Evolutionary conservation across 2,797 vertebrate species (phyloP).

Genomic region (Gymnoscopelus braueri): DNA sequence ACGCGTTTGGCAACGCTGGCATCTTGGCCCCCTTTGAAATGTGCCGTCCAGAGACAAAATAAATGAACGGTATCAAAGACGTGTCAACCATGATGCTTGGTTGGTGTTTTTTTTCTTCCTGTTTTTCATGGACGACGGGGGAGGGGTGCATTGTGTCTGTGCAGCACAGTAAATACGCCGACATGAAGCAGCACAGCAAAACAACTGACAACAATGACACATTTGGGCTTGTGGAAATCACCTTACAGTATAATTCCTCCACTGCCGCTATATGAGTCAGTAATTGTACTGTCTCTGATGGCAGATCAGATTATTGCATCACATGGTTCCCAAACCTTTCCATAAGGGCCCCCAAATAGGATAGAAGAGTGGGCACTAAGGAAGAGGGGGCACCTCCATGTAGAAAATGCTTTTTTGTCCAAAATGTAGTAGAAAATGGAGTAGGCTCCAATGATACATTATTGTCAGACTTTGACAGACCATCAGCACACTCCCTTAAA

Average conservation of each 20-base stretch:
- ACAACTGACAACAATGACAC: conserved; percentile 50
- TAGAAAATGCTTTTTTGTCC: no score
- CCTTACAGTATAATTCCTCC: conserved; percentile 38
- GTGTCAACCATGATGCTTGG: conserved; percentile 67
- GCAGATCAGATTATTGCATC: no score
- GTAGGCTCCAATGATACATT: no score
- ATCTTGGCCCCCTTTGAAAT: conserved; percentile 72
- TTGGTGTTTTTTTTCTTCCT: conserved; percentile 46
- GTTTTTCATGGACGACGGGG: conserved; percentile 28
- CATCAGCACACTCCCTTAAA: no score
- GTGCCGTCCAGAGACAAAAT: conserved; percentile 67
- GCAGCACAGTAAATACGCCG: conserved; percentile 33
- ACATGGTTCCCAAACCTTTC: no score
- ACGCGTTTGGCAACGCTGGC: conserved; percentile 74
- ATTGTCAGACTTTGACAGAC: no score
- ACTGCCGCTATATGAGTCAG: conserved; percentile 13
- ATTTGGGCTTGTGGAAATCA: background rate
- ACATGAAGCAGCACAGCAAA: conserved; percentile 40
- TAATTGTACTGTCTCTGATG: conserved; percentile 38
- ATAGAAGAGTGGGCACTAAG: no score
- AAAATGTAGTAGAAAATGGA: no score
- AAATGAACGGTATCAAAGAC: conserved; percentile 78
- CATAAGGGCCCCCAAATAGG: no score
- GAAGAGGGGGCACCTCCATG: no score
- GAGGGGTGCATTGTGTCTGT: conserved; percentile 31